Evolutionary conservation across 2,797 vertebrate genomes (phyloP).

Genomic region (Limosa lapponica): DNA sequence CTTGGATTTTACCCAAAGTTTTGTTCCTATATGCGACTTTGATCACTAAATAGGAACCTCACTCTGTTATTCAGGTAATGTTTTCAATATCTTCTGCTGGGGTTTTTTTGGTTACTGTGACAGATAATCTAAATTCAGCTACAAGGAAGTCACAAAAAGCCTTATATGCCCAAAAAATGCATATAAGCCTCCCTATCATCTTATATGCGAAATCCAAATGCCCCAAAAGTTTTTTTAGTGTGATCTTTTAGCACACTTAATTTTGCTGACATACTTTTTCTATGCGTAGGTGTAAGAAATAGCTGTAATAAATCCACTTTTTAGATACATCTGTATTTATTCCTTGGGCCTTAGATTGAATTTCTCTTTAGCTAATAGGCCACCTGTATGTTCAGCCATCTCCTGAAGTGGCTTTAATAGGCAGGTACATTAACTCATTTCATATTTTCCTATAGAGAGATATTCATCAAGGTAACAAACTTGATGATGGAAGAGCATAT

Average conservation of each 20-base stretch:
- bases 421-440: conserved; percentile 1
- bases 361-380: conserved; percentile 28
- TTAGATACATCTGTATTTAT: not conserved
- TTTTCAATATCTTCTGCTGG: not conserved
- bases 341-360: not conserved
- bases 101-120: not conserved
- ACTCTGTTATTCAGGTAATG: not conserved
- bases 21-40: not conserved
- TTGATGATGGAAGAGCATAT: not conserved
- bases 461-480: conserved; percentile 55
- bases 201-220: not conserved
- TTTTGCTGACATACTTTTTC: conserved; percentile 40
- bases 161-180: not conserved
- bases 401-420: conserved; percentile 39
- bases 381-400: not conserved
- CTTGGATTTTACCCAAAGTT: not conserved
- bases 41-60: not conserved
- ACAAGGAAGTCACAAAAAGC: not conserved
- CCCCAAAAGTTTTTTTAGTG: not conserved
- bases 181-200: not conserved
- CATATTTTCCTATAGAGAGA: conserved; percentile 31
- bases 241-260: not conserved
- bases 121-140: not conserved
- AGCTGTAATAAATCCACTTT: conserved; percentile 7
- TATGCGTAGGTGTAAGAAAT: not conserved